Evolutionary conservation across 2,888 invertebrate species (phyloP), one percentile per base, ranked within the genome.

Genomic region (Pristionchus japonicus): DNA sequence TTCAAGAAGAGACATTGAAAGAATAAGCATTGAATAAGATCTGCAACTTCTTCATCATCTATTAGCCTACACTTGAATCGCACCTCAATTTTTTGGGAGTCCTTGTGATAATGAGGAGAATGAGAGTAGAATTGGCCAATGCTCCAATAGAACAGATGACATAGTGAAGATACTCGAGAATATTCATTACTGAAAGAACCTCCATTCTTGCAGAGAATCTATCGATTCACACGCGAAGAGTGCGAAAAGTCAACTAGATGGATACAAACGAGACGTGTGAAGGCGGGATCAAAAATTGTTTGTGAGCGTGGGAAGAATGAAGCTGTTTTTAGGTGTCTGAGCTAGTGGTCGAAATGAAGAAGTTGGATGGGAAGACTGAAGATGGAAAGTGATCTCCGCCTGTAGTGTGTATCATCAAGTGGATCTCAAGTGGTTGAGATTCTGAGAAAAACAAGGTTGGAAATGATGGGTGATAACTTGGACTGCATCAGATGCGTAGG

Each of bases 81-180:
- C 43, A 74, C 74, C 74, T 3, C 74, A 74, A 43, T 74, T 74
- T 74, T n/a, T 20, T 37, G 20, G 74, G 74, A 74, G 74, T 74
- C n/a, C 43, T 74, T 17, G 74, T 74, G 74, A 74, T 37, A 74
- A 74, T 74, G 23, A 74, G 74, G 6, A 74, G 20, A 40, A 74
- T 43, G 17, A 74, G 74, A 20, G 74, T 74, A 1, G 43, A 43
- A 74, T 74, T 74, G 40, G 74, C 74, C 3, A 43, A 20, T 40
- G 74, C 43, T 6, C 74, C 74, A n/a, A 74, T 74, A 23, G 40
- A 20, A 31, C 74, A 74, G 9, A 74, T 43, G 23, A n/a, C 6
- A 40, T 74, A 74, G 74, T 74, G 74, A n/a, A 43, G 4, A 74
- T 74, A 74, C 43, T 74, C 74, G 74, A 74, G 74, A n/a, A 74